Evolutionary conservation across 2,797 vertebrate species (phyloP), one percentile per base, ranked within the genome.

Genomic region (Sebastes minor): DNA sequence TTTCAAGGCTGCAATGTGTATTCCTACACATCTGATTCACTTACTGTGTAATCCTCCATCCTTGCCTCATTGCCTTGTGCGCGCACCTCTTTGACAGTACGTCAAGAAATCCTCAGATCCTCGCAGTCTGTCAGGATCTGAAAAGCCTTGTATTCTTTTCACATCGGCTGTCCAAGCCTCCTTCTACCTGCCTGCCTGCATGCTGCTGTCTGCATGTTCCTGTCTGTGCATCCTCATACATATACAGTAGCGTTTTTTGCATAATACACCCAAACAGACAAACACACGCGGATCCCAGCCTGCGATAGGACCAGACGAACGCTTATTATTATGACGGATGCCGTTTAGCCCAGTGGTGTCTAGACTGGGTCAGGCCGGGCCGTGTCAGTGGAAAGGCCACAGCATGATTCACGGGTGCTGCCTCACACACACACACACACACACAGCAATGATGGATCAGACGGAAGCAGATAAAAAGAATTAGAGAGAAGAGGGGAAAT

Each of bases 361-460:
- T 84, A 66, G 84, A 62, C 52, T 25, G 79, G 88, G 90, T 92
- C 89, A 87, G 75, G 61, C 81, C 28, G 8, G 84, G 82, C 77
- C 60, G 5, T 78, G 87, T 84, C 88, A 86, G 78, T 81, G 82
- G 79, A 91, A 93, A 92, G 90, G 87, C 86, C 90, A 87, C 78
- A 22, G 69, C 67, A 76, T 93, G 90, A 92, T 90, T 90, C 88
- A 91, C 66, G 64, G 72, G 73, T 1, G 3, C 78, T 64, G 60
- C 84, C 68, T 77, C 53, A n/a, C 64, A 62, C 72, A 49, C 46
- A 49, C 35, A 38, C 33, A 46, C 16, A 49, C 49, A 61, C 25
- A 67, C 52, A 20, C 67, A 20, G 53, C 1, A 18, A 86, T 84
- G 77, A 86, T 88, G 75, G 55, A 87, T 88, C 79, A 72, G 79